Percentiles rank a stretch among this genome's conserved stretches.
phyloP scores from a whole-genome alignment of 2,888 invertebrate species.

The Oxytorus armatus region DNA sequence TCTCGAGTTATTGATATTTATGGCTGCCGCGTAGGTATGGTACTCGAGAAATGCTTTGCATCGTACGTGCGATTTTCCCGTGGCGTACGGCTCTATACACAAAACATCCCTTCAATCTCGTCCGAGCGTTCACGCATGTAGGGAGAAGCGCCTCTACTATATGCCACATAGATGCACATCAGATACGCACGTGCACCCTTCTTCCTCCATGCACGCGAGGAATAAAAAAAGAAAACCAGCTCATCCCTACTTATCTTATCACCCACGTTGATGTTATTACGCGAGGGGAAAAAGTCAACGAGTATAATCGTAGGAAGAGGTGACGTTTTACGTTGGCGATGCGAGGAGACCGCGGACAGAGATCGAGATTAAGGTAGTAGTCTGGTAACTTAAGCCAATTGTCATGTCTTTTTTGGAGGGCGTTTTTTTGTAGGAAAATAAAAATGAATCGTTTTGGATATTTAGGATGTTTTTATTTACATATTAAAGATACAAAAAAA shows the following conservation, averaged over 20 bases:
- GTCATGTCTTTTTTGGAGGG: no score
- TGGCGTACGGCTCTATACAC: conserved; percentile 9
- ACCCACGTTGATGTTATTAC: conserved; percentile 25
- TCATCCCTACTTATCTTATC: background rate
- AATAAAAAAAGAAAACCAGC: conserved; percentile 1
- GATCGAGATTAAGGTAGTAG: no score
- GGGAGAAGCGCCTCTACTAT: background rate
- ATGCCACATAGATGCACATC: background rate
- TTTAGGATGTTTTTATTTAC: no score
- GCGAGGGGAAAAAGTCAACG: conserved; percentile 25
- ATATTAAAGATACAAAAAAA: no score
- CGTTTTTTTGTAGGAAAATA: no score
- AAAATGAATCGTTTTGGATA: no score
- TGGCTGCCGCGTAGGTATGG: conserved; percentile 31
- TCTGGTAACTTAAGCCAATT: no score
- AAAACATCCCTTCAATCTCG: conserved; percentile 35
- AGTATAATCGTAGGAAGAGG: conserved; percentile 1
- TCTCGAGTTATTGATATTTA: conserved; percentile 60
- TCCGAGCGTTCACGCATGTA: conserved; percentile 25
- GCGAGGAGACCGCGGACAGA: no score
- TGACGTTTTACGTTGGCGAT: background rate
- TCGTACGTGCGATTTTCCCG: conserved; percentile 45
- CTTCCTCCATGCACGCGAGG: background rate
- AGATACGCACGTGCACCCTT: background rate
- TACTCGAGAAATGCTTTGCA: conserved; percentile 40